A percentile compares a stretch with the other conserved stretches of the same genome.
Evolutionary conservation across 1,140 invertebrate genomes (phyloP).

Genomic region (Homarus americanus): DNA sequence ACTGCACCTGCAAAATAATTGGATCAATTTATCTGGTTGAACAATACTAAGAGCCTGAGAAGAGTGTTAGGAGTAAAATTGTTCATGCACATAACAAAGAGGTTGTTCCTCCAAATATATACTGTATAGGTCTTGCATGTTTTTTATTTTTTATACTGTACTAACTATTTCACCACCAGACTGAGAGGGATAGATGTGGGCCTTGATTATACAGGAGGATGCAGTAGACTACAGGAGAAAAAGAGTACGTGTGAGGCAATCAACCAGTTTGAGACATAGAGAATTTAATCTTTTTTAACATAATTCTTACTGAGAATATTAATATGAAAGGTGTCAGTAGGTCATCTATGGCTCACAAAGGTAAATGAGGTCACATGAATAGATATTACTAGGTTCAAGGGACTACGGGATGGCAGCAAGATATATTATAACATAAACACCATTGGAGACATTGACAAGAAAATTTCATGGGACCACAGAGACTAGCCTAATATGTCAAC

Average conservation of each 20-base stretch:
- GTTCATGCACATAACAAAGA: conserved; percentile 26
- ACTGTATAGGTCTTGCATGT: conserved; percentile 11
- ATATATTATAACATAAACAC: not conserved
- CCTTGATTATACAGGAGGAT: conserved; percentile 9
- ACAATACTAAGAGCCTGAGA: not conserved
- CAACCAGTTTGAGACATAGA: not conserved
- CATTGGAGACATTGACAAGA: conserved; percentile 12
- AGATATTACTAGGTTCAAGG: not conserved
- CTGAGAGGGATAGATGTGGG: conserved; percentile 27
- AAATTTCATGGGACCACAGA: conserved; percentile 7
- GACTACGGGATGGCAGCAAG: not conserved
- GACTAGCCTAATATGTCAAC: conserved; percentile 6
- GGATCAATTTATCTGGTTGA: not conserved
- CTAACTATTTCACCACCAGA: conserved; percentile 26
- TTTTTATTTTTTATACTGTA: conserved; percentile 23
- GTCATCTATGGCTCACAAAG: not conserved
- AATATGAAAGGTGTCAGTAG: not conserved
- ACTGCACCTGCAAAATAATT: not conserved
- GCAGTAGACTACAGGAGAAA: conserved; percentile 6
- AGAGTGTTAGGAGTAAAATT: conserved; percentile 8
- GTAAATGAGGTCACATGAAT: conserved; percentile 24
- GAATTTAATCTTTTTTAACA: not conserved
- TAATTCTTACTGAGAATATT: not conserved
- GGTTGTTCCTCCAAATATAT: conserved; percentile 9
- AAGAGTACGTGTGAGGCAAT: not conserved